These are phyloP conservation scores for Cataglyphis hispanica DNA, from an alignment of 1,140 invertebrate genomes.

Conservation along the genomic window DNA sequence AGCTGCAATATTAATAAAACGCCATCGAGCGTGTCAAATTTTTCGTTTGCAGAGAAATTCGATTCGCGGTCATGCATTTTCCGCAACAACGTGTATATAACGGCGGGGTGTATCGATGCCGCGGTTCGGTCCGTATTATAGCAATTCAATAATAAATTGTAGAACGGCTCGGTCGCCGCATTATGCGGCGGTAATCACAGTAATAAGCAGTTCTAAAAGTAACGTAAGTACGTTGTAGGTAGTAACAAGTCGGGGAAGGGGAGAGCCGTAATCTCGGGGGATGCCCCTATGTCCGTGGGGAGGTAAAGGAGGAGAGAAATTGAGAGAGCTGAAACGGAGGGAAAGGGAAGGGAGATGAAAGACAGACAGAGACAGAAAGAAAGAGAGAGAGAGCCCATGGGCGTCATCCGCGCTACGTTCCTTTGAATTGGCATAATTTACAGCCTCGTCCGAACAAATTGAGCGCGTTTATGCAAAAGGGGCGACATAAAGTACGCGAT, in stretches of 20 bases:
- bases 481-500: constrained; percentile 64
- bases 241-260: constrained; percentile 77
- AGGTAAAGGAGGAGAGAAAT: constrained; percentile 39
- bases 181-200: constrained; percentile 83
- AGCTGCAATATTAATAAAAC: neutral
- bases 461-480: constrained; percentile 62
- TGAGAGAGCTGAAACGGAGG: constrained; percentile 18
- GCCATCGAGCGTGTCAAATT: neutral
- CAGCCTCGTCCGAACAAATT: constrained; percentile 68
- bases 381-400: constrained; percentile 70
- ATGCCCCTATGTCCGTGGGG: constrained; percentile 51
- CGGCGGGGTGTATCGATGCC: constrained; percentile 28
- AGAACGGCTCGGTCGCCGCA: constrained; percentile 79
- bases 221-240: constrained; percentile 84
- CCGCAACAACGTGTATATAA: constrained; percentile 57
- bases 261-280: constrained; percentile 77
- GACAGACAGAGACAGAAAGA: neutral
- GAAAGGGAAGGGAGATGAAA: neutral
- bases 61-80: constrained; percentile 63
- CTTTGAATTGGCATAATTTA: constrained; percentile 77
- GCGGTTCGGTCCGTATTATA: constrained; percentile 74
- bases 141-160: constrained; percentile 85
- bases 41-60: neutral
- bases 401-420: constrained; percentile 73
- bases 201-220: constrained; percentile 84